phyloP scores from a whole-genome alignment of 2,113 vertebrate species.

The Prochilodus magdalenae region DNA sequence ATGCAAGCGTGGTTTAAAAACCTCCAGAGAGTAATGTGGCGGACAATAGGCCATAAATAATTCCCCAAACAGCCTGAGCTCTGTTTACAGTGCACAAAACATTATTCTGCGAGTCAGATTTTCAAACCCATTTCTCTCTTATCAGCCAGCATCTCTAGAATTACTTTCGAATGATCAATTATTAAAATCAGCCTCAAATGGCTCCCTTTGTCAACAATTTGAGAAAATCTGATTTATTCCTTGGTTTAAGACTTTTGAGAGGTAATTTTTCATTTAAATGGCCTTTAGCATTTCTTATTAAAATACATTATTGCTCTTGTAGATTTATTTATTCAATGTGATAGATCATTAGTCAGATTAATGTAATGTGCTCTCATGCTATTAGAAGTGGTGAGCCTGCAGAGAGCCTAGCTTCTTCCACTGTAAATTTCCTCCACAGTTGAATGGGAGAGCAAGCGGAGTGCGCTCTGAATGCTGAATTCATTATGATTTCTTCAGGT shows the following conservation, averaged over 20 bases:
- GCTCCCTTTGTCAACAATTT: conserved; percentile 69
- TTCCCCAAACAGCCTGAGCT: conserved; percentile 66
- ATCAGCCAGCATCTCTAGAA: conserved; percentile 71
- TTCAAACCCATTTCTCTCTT: conserved; percentile 72
- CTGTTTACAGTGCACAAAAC: conserved; percentile 70
- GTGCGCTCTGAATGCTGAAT: conserved; percentile 29
- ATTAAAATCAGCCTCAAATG: conserved; percentile 80
- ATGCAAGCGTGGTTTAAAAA: conserved; percentile 33
- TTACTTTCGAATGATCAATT: conserved; percentile 78
- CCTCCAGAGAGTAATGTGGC: conserved; percentile 66
- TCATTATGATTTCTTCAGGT: conserved; percentile 11
- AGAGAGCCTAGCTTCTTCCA: conserved; percentile 48
- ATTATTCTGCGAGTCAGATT: conserved; percentile 72
- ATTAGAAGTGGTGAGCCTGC: conserved; percentile 59
- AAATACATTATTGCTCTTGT: conserved; percentile 83
- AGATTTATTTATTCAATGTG: conserved; percentile 81
- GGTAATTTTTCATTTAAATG: conserved; percentile 79
- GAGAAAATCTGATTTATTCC: conserved; percentile 79
- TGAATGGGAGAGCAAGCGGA: conserved; percentile 17
- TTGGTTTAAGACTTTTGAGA: conserved; percentile 74
- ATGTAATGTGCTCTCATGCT: conserved; percentile 78
- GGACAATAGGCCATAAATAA: conserved; percentile 74
- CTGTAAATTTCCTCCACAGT: conserved; percentile 48
- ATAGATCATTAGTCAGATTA: conserved; percentile 84
- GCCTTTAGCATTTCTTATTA: conserved; percentile 83